Base-by-base conservation (phyloP, 2,113 vertebrate species). In the Macquaria australasica region DNA sequence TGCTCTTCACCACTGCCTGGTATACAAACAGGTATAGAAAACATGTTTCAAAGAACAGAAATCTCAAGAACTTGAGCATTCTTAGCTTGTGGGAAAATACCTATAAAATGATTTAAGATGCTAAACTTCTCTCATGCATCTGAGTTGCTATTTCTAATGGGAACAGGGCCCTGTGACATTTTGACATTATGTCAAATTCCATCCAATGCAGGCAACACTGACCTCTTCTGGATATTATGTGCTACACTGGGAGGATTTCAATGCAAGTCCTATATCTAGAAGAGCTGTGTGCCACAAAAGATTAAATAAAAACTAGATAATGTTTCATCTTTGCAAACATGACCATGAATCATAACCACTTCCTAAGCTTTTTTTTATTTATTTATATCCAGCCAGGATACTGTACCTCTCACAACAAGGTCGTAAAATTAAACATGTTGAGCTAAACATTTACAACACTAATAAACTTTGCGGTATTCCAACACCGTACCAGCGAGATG, bases 181-280 rank as follows among this genome's bases (percentile, higher is more conserved):
- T 77, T 85, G 82, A 82, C 60, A 6, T 25, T 25, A 10, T 85
- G 68, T 85, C 82, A 88, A 62, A 21, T 21, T n/a, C 34, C 34
- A 34, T 41, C 59, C 23, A 3, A 39, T 12, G n/a, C 16, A 63
- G 73, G 18, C 88, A 90, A 90, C 78, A 87, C 83, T 91, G 91
- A 73, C 93, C 84, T 86, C 93, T 90, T n/a, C 77, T 88, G 94
- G 92, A 79, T 25, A 59, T 39, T 8, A n/a, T 14, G n/a, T 62
- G 63, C 48, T 15, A 56, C 53, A 76, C 20, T 55, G 15, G 20
- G 5, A 85, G 43, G 20, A 67, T 75, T 56, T 67, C 9, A 70
- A 23, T 39, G 20, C 16, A 50, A 34, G 7, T 12, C 0, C 9
- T 34, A 66, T n/a, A 64, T 79, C 14, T 9, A 31, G 8, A 74